A percentile compares a stretch with the other conserved stretches of the same genome.
These are phyloP conservation scores for Spodoptera litura DNA, from an alignment of 1,140 invertebrate species.

Conservation along the genomic window DNA sequence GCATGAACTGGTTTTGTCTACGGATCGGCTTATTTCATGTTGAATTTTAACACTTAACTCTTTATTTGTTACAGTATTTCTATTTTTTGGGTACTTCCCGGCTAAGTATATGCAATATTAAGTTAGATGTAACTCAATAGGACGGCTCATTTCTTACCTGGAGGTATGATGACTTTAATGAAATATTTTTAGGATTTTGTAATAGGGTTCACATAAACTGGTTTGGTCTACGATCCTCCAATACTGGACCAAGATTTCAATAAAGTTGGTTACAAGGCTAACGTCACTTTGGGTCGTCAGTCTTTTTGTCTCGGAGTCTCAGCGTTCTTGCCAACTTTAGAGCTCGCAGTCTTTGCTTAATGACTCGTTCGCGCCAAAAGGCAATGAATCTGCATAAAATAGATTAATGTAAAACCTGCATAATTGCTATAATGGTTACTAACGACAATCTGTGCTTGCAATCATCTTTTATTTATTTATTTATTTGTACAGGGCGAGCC, in stretches of 20 bases:
- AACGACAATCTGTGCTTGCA: neutral
- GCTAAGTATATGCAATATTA: too few species aligned
- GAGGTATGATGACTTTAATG: too few species aligned
- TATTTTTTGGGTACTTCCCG: too few species aligned
- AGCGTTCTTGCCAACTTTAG: neutral
- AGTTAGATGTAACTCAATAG: too few species aligned
- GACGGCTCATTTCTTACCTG: too few species aligned
- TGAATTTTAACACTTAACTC: too few species aligned
- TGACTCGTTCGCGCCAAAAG: neutral
- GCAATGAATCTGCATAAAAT: slow-evolving; percentile 4
- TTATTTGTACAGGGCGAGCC: too few species aligned
- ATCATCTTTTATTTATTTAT: too few species aligned
- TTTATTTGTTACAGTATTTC: too few species aligned
- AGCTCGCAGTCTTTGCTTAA: neutral
- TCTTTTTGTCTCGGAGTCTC: neutral
- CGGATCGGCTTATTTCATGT: too few species aligned
- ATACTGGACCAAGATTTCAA: neutral
- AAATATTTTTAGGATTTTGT: too few species aligned
- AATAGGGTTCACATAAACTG: too few species aligned
- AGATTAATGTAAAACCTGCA: neutral
- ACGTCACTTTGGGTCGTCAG: neutral
- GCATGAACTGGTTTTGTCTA: neutral
- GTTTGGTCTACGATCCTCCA: neutral
- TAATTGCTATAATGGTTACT: slow-evolving; percentile 1
- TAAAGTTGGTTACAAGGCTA: neutral